phyloP scores from a whole-genome alignment of 2,797 vertebrate species.

The Synanceia verrucosa region DNA sequence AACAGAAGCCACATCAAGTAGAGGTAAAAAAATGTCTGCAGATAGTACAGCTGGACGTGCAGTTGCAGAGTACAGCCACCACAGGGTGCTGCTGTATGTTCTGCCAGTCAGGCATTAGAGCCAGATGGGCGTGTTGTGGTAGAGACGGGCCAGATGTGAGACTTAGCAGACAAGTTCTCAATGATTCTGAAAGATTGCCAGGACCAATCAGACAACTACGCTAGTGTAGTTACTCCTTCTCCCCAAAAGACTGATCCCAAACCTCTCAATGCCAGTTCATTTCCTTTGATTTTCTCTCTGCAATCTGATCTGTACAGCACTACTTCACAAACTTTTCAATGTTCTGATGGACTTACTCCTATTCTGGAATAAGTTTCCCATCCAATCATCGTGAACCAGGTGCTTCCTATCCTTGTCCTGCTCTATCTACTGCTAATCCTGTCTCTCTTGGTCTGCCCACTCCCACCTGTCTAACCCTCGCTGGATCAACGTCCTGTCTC shows the following conservation, averaged over 20 bases:
- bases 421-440: background rate
- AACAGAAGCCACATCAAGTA: conserved; percentile 6
- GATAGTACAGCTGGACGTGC: conserved; percentile 13
- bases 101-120: conserved; percentile 34
- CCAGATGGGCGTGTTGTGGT: conserved; percentile 57
- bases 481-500: conserved; percentile 1
- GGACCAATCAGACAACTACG: conserved; percentile 78
- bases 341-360: background rate
- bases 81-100: conserved; percentile 64
- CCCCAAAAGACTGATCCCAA: conserved; percentile 19
- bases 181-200: conserved; percentile 80
- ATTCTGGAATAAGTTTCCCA: background rate
- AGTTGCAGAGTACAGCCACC: conserved; percentile 62
- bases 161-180: conserved; percentile 56
- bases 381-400: background rate
- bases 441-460: conserved; percentile 6
- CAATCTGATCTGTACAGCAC: conserved; percentile 1
- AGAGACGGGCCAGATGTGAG: conserved; percentile 69
- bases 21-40: conserved; percentile 13
- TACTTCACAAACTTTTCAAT: background rate
- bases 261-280: conserved; percentile 13
- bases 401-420: background rate
- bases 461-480: background rate
- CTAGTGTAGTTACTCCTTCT: conserved; percentile 55
- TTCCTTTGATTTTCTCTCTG: conserved; percentile 12